These are phyloP conservation scores for Acrocera orbiculus DNA, from an alignment of 2,888 invertebrate species.

Conservation along the genomic window DNA sequence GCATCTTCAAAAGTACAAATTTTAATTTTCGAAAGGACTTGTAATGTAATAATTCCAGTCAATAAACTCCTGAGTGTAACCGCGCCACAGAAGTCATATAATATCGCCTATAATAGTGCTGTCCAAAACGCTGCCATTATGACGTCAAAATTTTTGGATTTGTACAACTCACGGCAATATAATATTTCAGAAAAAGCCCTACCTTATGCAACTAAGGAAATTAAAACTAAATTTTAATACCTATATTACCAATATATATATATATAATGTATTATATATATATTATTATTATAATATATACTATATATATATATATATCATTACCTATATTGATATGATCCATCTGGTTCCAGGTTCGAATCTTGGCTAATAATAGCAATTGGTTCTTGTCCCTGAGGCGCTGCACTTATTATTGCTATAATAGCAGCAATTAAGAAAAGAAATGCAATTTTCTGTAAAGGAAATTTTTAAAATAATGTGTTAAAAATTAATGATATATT, in stretches of 20 bases:
- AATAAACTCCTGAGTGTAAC: too few species aligned
- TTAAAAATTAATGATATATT: slow-evolving; percentile 6
- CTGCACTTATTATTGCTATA: slow-evolving; percentile 30
- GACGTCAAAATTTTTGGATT: too few species aligned
- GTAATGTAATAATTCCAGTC: too few species aligned
- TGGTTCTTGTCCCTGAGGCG: slow-evolving; percentile 42
- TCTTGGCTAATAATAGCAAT: slow-evolving; percentile 51
- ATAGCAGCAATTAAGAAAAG: slow-evolving; percentile 17
- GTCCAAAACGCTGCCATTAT: too few species aligned
- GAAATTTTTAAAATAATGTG: slow-evolving; percentile 7
- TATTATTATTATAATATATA: too few species aligned
- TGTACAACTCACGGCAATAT: too few species aligned
- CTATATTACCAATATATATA: too few species aligned
- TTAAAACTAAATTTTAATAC: neutral
- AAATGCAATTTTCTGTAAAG: slow-evolving; percentile 22
- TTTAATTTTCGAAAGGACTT: too few species aligned
- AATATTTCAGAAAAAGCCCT: neutral
- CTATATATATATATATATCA: slow-evolving; percentile 9
- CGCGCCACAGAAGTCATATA: too few species aligned
- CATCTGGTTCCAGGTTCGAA: slow-evolving; percentile 53
- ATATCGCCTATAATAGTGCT: too few species aligned
- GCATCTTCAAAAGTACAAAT: too few species aligned
- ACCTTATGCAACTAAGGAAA: slow-evolving; percentile 15
- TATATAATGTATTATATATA: too few species aligned
- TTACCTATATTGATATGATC: slow-evolving; percentile 54